phyloP scores from a whole-genome alignment of 2,797 vertebrate species.

The Chelonia mydas region DNA sequence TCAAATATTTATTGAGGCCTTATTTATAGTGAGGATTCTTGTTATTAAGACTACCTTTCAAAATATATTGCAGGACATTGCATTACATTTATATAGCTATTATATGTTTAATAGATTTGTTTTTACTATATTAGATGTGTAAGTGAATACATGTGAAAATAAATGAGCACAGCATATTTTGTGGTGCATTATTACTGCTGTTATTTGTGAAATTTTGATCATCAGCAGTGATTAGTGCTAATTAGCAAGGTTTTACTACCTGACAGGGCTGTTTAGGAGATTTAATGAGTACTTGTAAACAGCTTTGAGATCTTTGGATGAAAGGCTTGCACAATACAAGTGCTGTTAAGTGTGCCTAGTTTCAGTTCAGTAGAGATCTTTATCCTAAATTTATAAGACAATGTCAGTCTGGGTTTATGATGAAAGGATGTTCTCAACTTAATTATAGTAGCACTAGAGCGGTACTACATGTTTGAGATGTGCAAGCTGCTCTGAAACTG shows the following conservation, averaged over 20 bases:
- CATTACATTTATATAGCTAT: background rate
- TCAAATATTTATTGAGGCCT: background rate
- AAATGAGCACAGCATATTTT: background rate
- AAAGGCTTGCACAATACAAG: rapidly evolving
- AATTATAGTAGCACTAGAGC: background rate
- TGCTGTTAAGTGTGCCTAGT: background rate
- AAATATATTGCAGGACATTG: background rate
- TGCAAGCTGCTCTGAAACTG: background rate
- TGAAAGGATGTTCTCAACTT: background rate
- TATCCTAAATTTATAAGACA: background rate
- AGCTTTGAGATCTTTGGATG: background rate
- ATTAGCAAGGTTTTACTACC: background rate
- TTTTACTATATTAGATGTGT: background rate
- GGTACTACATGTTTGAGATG: background rate
- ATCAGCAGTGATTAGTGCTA: background rate
- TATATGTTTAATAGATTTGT: background rate
- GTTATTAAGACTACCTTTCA: background rate
- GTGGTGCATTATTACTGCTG: background rate
- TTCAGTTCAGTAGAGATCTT: background rate
- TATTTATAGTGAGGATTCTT: background rate
- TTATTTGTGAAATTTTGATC: background rate
- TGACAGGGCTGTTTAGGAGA: background rate
- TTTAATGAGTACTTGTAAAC: background rate
- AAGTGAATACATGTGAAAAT: background rate
- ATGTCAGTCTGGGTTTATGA: background rate